Base-by-base conservation (phyloP, 1,140 invertebrate species). In the Oscheius sp. region DNA sequence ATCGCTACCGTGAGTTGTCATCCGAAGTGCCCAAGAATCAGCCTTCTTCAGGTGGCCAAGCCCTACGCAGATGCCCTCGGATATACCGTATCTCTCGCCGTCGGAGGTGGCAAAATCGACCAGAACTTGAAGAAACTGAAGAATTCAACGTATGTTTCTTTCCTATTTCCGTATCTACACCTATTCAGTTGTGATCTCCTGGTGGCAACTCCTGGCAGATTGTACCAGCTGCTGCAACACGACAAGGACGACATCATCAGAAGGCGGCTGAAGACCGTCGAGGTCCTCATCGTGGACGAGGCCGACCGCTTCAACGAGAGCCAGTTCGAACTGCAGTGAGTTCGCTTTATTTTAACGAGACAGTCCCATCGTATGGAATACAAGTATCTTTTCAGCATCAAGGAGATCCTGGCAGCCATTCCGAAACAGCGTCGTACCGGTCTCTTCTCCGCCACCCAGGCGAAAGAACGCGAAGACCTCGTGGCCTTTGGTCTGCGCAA, bases 401-500 rank as follows among this genome's bases (percentile, higher is more conserved):
- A 93, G 77, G 91, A 90, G 45, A 97, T 99, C 79, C 87, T 99
- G 0, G 89, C 90, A 79, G 93, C 91, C 85, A 85, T 99, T 52
- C 96, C 97, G 0, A 91, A 94, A 66, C 93, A 96, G 82, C 86
- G 97, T 77, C 88, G 94, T 80, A 99, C 97, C 0, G 94, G 94
- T 0, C 87, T 99, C 23, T 99, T 99, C 87, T 99, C 95, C 31
- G 97, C 97, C 3, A 99, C 97, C 20, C 95, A 98, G 86, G 97
- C 95, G 0, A 93, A 93, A 84, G 92, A 98, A 87, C 87, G 99
- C 0, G 90, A 93, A 75, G 90, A 93, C 75, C 86, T 99, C 20
- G 91, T 97, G 36, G 87, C 94, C 81, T 95, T 95, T 15, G 96
- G 95, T 1, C 85, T 99, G 1, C 86, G 97, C 79, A 98, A 99